Base-by-base conservation (phyloP, 2,797 vertebrate genomes). In the Oreochromis grahami region DNA sequence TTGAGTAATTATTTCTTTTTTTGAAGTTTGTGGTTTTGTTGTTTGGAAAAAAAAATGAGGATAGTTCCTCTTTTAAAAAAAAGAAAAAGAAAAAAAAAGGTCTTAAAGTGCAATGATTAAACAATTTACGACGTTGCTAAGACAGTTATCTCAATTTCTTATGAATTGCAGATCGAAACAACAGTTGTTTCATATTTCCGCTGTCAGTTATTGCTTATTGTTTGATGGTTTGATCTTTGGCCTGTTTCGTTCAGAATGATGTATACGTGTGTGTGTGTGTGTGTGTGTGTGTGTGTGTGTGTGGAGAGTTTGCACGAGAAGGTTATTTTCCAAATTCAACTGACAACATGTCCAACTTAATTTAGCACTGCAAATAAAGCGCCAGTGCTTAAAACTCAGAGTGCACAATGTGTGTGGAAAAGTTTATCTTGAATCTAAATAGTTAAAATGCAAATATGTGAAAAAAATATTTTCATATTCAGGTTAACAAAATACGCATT, bases 1-100 rank as follows among this genome's bases (percentile, higher is more conserved):
- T 96, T 96, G 94, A 93, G 95, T 92, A 96, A 96, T 92, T 88
- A 92, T 93, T 93, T 60, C 77, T 90, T 92, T 95, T 95, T 94
- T 94, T 85, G 43, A 90, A 93, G 85, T 79, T 91, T 95, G 94
- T 26, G 95, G 95, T 95, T 96, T 95, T 87, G 78, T 86, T 86
- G 65, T 87, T 90, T 91, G 91, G 89, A 93, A 94, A 93, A 87
- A 93, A 87, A 88, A 88, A 88, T 0, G 41, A 36, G 83, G 78
- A 89, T 88, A 74, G 89, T 95, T 94, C 94, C 93, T 70, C 32
- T 88, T 85, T 90, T 87, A 78, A 80, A 60, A 63, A 17, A 80
- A 65, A 52, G 58, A 60, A 58, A 14, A 79, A 65, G 51, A 72
- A 55, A 63, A 12, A 12, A 79, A 70, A 63, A 72, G 81, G 81